phyloP scores from a whole-genome alignment of 1,140 invertebrate species.

The Mercenaria mercenaria region DNA sequence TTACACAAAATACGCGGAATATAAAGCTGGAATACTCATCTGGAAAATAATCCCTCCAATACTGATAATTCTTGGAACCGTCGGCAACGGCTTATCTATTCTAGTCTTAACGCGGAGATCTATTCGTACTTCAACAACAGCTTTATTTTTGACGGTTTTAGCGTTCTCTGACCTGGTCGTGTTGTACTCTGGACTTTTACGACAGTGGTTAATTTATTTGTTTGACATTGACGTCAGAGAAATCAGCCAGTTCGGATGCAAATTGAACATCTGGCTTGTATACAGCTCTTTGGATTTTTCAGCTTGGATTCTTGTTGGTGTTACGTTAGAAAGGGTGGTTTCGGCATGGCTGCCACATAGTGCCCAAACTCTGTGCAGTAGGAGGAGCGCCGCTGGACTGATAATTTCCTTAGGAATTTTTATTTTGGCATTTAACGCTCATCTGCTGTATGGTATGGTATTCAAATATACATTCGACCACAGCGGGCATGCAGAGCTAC shows the following conservation, averaged over 20 bases:
- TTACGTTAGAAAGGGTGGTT: constrained; percentile 77
- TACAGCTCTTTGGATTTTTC: constrained; percentile 73
- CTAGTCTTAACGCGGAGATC: constrained; percentile 62
- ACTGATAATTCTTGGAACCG: constrained; percentile 70
- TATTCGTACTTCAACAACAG: constrained; percentile 57
- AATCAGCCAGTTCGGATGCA: constrained; percentile 59
- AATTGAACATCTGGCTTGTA: constrained; percentile 71
- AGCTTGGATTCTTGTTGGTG: constrained; percentile 77
- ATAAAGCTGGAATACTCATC: constrained; percentile 34
- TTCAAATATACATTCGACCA: background rate
- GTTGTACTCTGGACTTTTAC: constrained; percentile 73
- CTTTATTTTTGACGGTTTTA: constrained; percentile 69
- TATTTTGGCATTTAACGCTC: constrained; percentile 70
- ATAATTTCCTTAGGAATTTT: constrained; percentile 54
- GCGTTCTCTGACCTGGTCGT: constrained; percentile 71
- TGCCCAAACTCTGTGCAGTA: constrained; percentile 65
- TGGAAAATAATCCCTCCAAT: constrained; percentile 67
- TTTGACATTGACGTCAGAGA: constrained; percentile 70
- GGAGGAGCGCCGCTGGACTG: constrained; percentile 43
- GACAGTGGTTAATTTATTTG: constrained; percentile 69
- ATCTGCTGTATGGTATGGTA: constrained; percentile 69
- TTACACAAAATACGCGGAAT: constrained; percentile 1
- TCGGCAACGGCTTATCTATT: constrained; percentile 73
- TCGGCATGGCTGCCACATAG: constrained; percentile 74
- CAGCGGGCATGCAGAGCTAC: background rate